These are phyloP conservation scores for Drosophila busckii DNA, from an alignment of 1,140 invertebrate species.

Conservation along the genomic window DNA sequence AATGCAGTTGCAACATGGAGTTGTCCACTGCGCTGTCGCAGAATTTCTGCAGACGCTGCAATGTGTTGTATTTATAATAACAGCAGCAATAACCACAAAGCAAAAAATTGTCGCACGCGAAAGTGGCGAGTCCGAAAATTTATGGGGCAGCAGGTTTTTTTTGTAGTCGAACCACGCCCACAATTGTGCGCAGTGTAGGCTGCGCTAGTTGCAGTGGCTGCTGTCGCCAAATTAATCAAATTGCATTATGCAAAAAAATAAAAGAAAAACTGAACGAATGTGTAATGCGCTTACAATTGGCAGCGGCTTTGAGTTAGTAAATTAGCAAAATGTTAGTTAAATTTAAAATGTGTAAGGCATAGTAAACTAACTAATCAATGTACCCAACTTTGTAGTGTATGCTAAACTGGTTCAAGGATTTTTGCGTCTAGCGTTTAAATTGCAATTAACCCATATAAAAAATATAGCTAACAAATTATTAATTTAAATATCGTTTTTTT, in stretches of 20 bases:
- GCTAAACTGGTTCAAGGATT: conserved; percentile 70
- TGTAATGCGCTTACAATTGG: no score
- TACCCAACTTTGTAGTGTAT: conserved; percentile 40
- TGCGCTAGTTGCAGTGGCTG: conserved; percentile 8
- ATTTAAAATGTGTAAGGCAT: no score
- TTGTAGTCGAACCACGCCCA: conserved; percentile 35
- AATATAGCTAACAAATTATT: background rate
- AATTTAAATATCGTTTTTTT: conserved; percentile 1
- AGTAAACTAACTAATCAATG: no score
- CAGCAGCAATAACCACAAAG: no score
- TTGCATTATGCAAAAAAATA: conserved; percentile 65
- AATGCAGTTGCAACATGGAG: conserved; percentile 24
- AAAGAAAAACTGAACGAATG: no score
- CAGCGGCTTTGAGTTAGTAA: no score
- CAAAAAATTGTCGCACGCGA: conserved; percentile 64
- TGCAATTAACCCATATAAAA: conserved; percentile 66
- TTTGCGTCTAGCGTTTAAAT: conserved; percentile 55
- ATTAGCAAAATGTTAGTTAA: no score
- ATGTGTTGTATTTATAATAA: conserved; percentile 63
- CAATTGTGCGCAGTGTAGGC: conserved; percentile 11
- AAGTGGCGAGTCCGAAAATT: conserved; percentile 51
- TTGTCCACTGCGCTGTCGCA: no score
- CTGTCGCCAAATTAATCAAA: conserved; percentile 68
- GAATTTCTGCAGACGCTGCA: conserved; percentile 72
- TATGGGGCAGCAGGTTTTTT: conserved; percentile 55